Conservation (phyloP, 1,140 invertebrate genomes). For the Monochamus saltuarius region DNA sequence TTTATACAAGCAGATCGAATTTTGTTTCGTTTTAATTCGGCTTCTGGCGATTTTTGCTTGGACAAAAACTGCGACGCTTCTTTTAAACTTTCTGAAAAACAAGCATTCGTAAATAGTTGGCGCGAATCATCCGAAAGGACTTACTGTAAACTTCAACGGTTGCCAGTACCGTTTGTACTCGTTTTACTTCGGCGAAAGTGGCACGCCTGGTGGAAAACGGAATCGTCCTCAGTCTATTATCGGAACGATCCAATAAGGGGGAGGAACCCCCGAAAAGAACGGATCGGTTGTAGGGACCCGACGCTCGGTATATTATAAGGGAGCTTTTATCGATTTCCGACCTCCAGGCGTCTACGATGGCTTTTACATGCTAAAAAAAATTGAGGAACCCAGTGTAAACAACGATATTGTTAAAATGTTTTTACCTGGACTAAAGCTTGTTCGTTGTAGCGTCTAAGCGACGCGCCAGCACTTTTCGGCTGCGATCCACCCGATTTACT, state of each 20-base stretch:
- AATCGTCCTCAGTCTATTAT: conserved; percentile 68
- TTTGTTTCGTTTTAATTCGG: conserved; percentile 35
- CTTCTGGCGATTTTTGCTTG: conserved; percentile 32
- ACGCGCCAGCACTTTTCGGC: conserved; percentile 79
- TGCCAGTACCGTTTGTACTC: conserved; percentile 72
- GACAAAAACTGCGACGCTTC: conserved; percentile 26
- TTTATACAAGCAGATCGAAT: conserved; percentile 49
- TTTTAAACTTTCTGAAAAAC: conserved; percentile 39
- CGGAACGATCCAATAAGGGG: conserved; percentile 66
- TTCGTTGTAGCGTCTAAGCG: conserved; percentile 66
- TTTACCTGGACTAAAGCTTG: conserved; percentile 64
- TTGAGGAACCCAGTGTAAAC: conserved; percentile 2
- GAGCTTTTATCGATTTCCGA: conserved; percentile 66
- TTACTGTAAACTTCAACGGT: conserved; percentile 54
- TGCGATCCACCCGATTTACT: conserved; percentile 62
- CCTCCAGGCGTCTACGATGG: conserved; percentile 70
- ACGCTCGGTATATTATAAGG: conserved; percentile 78
- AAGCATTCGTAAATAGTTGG: background rate
- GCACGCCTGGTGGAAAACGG: conserved; percentile 83
- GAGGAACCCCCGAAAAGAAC: conserved; percentile 76
- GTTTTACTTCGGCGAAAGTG: conserved; percentile 77
- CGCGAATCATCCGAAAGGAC: conserved; percentile 12
- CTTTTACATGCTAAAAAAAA: conserved; percentile 73
- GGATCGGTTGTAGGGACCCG: conserved; percentile 69
- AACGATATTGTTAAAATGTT: background rate